Percentiles rank a stretch among this genome's conserved stretches.
Evolutionary conservation across 2,797 vertebrate species (phyloP).

Genomic region (Spinibarbus caldwelli): DNA sequence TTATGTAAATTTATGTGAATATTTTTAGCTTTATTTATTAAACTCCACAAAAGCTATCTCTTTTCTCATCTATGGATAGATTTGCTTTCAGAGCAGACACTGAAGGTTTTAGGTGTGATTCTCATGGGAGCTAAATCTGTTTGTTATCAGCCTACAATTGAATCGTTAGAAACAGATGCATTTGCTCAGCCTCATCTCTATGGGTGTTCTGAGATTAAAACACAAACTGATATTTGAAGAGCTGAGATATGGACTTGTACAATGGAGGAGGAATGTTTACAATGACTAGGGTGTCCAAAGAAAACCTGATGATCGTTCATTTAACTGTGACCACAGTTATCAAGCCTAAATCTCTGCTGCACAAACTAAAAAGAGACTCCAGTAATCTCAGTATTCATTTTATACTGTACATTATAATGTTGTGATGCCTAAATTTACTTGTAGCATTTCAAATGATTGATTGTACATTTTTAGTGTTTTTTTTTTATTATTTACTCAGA

Average conservation of each 20-base stretch:
- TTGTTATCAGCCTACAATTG: neutral
- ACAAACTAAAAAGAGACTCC: neutral
- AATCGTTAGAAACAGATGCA: too few relatives aligned
- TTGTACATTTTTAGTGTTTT: too few relatives aligned
- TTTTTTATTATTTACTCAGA: too few relatives aligned
- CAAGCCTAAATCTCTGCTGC: neutral
- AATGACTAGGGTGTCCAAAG: too few relatives aligned
- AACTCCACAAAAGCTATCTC: neutral
- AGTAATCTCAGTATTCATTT: neutral
- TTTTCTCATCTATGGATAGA: slow-evolving; percentile 1
- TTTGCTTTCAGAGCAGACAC: slow-evolving; percentile 2
- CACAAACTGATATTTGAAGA: slow-evolving; percentile 1
- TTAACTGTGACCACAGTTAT: too few relatives aligned
- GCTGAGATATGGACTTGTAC: neutral
- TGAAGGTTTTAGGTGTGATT: neutral
- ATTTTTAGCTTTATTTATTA: neutral
- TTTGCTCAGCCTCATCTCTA: neutral
- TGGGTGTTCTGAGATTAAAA: neutral
- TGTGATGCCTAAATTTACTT: too few relatives aligned
- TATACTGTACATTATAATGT: too few relatives aligned
- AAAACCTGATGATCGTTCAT: neutral
- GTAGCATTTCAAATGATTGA: too few relatives aligned
- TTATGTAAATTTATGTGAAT: neutral
- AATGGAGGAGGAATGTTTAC: neutral
- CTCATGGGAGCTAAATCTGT: slow-evolving; percentile 1